phyloP scores from a whole-genome alignment of 1,140 invertebrate genomes.

The Thalassaphorura encarpata region DNA sequence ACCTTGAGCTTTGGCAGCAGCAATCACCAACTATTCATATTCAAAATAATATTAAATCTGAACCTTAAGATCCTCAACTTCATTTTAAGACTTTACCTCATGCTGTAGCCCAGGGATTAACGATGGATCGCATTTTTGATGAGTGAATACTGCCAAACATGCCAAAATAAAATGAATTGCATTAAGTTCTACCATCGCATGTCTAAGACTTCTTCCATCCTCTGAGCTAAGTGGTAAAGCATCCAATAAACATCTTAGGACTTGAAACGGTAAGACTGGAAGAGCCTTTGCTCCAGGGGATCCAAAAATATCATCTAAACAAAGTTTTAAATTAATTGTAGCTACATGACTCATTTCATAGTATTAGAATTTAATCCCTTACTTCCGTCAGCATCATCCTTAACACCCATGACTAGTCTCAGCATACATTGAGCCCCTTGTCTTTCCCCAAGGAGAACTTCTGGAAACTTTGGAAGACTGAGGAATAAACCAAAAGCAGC shows the following conservation, averaged over 20 bases:
- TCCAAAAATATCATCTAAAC: slow-evolving; percentile 60
- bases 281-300: slow-evolving; percentile 61
- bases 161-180: slow-evolving; percentile 71
- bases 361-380: slow-evolving; percentile 33
- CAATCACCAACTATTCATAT: slow-evolving; percentile 30
- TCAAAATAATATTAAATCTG: background rate
- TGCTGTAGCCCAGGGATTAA: slow-evolving; percentile 41
- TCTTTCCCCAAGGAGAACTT: slow-evolving; percentile 70
- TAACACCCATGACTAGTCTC: slow-evolving; percentile 73
- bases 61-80: background rate
- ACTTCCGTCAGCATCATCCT: slow-evolving; percentile 81
- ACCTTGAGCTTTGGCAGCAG: slow-evolving; percentile 33
- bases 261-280: slow-evolving; percentile 79
- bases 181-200: slow-evolving; percentile 69
- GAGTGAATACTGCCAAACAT: slow-evolving; percentile 79
- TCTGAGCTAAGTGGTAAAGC: slow-evolving; percentile 65
- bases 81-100: slow-evolving; percentile 36
- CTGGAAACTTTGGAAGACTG: slow-evolving; percentile 76
- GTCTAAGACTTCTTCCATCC: slow-evolving; percentile 63
- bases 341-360: background rate
- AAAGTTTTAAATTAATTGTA: slow-evolving; percentile 7
- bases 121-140: slow-evolving; percentile 49
- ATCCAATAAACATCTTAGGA: slow-evolving; percentile 68
- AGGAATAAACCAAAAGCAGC: slow-evolving; percentile 81
- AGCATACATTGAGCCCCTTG: slow-evolving; percentile 74